Evolutionary conservation across 2,888 invertebrate species (phyloP).

Genomic region (Dorcus hopei): DNA sequence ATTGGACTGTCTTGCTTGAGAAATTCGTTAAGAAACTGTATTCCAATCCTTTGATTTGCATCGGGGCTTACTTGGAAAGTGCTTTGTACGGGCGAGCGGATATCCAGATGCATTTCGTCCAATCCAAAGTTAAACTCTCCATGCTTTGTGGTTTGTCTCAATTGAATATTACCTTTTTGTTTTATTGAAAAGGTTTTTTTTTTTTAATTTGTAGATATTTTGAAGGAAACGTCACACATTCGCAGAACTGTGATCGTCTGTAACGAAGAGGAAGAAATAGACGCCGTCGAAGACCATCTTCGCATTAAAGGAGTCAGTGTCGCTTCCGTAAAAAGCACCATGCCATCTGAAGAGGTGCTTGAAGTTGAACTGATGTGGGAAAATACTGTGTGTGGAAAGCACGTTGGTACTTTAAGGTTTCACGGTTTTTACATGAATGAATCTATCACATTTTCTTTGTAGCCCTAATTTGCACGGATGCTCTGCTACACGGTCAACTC

Average conservation of each 20-base stretch:
- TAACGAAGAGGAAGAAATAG: slow-evolving; percentile 56
- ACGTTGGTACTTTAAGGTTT: slow-evolving; percentile 15
- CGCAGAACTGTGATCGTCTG: slow-evolving; percentile 64
- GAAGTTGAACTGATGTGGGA: slow-evolving; percentile 20
- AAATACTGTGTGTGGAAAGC: slow-evolving; percentile 14
- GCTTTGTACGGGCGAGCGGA: slow-evolving; percentile 64
- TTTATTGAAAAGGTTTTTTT: slow-evolving; percentile 6
- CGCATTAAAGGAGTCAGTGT: slow-evolving; percentile 31
- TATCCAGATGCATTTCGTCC: slow-evolving; percentile 49
- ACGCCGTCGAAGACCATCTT: slow-evolving; percentile 40
- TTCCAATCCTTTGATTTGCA: slow-evolving; percentile 60
- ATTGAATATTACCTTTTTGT: not conserved
- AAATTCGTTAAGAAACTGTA: slow-evolving; percentile 55
- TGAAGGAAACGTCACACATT: slow-evolving; percentile 49
- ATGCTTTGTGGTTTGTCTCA: slow-evolving; percentile 45
- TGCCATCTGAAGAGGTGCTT: slow-evolving; percentile 18
- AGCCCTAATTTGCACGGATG: slow-evolving; percentile 68
- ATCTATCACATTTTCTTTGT: slow-evolving; percentile 39
- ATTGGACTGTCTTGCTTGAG: slow-evolving; percentile 63
- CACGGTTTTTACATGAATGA: not conserved
- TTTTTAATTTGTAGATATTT: slow-evolving; percentile 43
- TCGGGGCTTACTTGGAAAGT: slow-evolving; percentile 72
- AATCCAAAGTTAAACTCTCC: slow-evolving; percentile 49
- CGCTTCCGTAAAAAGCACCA: slow-evolving; percentile 30
- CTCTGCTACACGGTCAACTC: slow-evolving; percentile 57